phyloP scores from a whole-genome alignment of 2,113 vertebrate species.

The Eretmochelys imbricata region DNA sequence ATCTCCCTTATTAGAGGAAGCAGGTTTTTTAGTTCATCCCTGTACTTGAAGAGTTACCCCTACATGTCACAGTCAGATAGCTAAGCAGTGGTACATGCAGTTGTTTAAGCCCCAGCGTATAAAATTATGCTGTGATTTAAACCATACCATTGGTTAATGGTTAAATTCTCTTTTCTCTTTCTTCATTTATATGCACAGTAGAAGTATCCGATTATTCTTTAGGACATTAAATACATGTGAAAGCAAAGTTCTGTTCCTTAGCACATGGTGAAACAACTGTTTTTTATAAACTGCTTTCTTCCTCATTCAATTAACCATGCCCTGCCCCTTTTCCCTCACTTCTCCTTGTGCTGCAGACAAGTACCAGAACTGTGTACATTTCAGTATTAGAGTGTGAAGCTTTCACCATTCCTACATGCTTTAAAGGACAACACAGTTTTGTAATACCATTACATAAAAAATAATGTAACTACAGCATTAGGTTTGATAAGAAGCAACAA shows the following conservation, averaged over 20 bases:
- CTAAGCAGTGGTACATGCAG: constrained; percentile 29
- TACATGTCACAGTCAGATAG: constrained; percentile 43
- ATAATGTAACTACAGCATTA: constrained; percentile 72
- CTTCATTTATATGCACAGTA: neutral
- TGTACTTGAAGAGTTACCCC: neutral
- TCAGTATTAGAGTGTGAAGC: constrained; percentile 45
- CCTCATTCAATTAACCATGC: neutral
- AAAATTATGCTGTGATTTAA: neutral
- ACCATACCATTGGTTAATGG: neutral
- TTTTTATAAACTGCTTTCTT: neutral
- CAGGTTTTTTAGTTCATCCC: neutral
- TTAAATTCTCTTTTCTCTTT: neutral
- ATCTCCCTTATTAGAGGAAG: neutral
- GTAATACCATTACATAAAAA: constrained; percentile 74
- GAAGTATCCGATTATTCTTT: neutral
- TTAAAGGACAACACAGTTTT: constrained; percentile 60
- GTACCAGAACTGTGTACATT: constrained; percentile 15
- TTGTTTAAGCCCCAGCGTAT: neutral
- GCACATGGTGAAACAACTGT: neutral
- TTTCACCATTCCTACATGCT: constrained; percentile 53
- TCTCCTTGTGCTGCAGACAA: neutral
- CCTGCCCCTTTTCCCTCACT: neutral
- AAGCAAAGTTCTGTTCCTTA: neutral
- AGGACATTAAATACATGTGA: neutral
- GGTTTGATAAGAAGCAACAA: constrained; percentile 54